These are phyloP conservation scores for Hybognathus amarus DNA, from an alignment of 2,797 vertebrate species.

Conservation along the genomic window DNA sequence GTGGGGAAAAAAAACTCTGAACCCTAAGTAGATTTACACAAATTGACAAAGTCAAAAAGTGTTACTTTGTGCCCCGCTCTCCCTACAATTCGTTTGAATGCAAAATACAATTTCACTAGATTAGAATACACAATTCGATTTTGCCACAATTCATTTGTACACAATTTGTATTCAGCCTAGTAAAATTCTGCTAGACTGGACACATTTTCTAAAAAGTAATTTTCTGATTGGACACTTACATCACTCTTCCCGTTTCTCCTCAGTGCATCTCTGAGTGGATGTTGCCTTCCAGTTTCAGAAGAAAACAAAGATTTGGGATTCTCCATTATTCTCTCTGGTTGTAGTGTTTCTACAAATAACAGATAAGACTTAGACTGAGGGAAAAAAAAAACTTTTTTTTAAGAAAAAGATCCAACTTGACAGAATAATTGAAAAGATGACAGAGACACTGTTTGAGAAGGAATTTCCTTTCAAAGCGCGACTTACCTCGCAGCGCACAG, in stretches of 20 bases:
- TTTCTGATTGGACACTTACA: slow-evolving; percentile 65
- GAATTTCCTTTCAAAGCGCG: slow-evolving; percentile 50
- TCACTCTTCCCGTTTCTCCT: slow-evolving; percentile 63
- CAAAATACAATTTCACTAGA: too few relatives aligned
- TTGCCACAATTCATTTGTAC: too few relatives aligned
- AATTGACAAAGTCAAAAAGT: too few relatives aligned
- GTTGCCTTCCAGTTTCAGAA: slow-evolving; percentile 30
- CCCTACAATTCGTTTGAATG: too few relatives aligned
- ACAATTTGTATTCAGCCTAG: too few relatives aligned
- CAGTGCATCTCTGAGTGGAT: slow-evolving; percentile 1
- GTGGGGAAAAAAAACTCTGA: too few relatives aligned
- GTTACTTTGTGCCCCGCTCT: too few relatives aligned
- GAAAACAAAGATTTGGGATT: slow-evolving; percentile 22
- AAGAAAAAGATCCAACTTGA: background rate
- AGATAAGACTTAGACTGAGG: background rate
- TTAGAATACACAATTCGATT: too few relatives aligned
- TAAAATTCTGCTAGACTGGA: too few relatives aligned
- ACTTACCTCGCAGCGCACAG: slow-evolving; percentile 82
- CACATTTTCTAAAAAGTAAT: too few relatives aligned
- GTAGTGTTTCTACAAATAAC: slow-evolving; percentile 74
- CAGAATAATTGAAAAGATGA: background rate
- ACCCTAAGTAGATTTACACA: too few relatives aligned
- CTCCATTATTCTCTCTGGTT: slow-evolving; percentile 74
- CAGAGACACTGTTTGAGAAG: background rate
- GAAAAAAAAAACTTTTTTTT: background rate